Evolutionary conservation across 2,888 invertebrate species (phyloP).

Genomic region (Xanthia togata): DNA sequence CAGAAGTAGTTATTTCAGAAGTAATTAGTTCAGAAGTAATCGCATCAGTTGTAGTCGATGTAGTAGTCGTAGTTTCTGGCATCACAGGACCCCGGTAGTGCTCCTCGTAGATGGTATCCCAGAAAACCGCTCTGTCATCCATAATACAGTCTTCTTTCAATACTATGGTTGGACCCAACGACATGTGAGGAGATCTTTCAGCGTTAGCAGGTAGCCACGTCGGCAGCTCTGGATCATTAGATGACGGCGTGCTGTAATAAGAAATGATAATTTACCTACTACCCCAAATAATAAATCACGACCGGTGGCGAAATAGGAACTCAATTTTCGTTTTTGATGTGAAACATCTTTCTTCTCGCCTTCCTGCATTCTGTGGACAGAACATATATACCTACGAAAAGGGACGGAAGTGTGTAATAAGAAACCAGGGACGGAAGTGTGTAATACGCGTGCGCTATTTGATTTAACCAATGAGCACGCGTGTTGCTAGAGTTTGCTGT

Average conservation of each 20-base stretch:
- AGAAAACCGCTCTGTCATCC: slow-evolving; percentile 67
- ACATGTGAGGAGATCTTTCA: slow-evolving; percentile 71
- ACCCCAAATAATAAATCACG: not conserved
- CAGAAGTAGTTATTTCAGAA: not conserved
- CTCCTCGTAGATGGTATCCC: slow-evolving; percentile 73
- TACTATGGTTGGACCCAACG: slow-evolving; percentile 64
- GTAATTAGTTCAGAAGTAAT: no score
- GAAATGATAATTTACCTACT: not conserved
- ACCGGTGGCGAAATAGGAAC: not conserved
- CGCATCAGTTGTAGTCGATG: not conserved
- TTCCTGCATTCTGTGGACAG: no score
- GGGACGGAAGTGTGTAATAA: no score
- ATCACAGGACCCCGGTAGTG: slow-evolving; percentile 70
- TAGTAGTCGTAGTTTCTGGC: slow-evolving; percentile 38
- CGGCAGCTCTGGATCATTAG: slow-evolving; percentile 57
- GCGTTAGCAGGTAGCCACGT: slow-evolving; percentile 69
- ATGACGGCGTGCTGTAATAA: slow-evolving; percentile 69
- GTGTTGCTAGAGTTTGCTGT: no score
- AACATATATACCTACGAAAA: no score
- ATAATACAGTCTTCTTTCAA: slow-evolving; percentile 57
- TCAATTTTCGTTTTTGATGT: not conserved
- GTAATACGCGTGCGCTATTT: no score
- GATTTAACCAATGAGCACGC: no score
- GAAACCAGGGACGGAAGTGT: no score
- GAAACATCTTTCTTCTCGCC: no score